Evolutionary conservation across 1,140 invertebrate genomes (phyloP), one percentile per base, ranked within the genome.

Genomic region (Nephila pilipes): DNA sequence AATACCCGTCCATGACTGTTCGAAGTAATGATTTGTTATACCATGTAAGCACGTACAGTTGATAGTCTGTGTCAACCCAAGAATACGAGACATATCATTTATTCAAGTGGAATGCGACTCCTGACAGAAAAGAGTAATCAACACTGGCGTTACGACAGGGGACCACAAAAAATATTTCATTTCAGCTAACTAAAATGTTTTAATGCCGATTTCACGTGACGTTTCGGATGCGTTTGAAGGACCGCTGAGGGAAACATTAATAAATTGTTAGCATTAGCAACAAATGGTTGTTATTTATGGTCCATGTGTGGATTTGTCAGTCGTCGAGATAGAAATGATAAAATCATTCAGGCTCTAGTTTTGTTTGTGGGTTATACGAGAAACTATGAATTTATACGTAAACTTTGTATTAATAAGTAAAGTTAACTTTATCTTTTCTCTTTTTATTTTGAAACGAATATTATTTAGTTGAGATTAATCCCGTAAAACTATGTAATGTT

Each of bases 171-270:
- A 75, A 32, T 4, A 29, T 16, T 75, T 75, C 69, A 75, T 75
- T 32, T 14, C 32, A 18, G 69, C 12, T 32, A 32, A 75, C 69
- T 32, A 75, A 75, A 32, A 14, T 32, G 63, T 32, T 36, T 75
- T 75, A 36, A 75, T 75, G 69, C 32, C 14, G 29, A 75, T 75
- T 75, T 75, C 29, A 18, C 69, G 69, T 75, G 69, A 75, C 69
- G 22, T 75, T 18, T 18, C 2, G 36, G 29, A 29, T 36, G 29
- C 29, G 25, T 75, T 75, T 32, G 29, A 32, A 75, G 29, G 25
- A 75, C 25, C 29, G 14, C 2, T 75, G 69, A 29, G 46, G 46
- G 46, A 46, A 46, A 18, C 32, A 75, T 75, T 75, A 75, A 16
- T 75, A 75, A 75, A 75, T 32, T 75, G 29, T 29, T 75, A 75